A percentile compares a stretch with the other conserved stretches of the same genome.
Conservation (phyloP, 2,888 invertebrate genomes). For the Scelioninae gen. 1 region DNA sequence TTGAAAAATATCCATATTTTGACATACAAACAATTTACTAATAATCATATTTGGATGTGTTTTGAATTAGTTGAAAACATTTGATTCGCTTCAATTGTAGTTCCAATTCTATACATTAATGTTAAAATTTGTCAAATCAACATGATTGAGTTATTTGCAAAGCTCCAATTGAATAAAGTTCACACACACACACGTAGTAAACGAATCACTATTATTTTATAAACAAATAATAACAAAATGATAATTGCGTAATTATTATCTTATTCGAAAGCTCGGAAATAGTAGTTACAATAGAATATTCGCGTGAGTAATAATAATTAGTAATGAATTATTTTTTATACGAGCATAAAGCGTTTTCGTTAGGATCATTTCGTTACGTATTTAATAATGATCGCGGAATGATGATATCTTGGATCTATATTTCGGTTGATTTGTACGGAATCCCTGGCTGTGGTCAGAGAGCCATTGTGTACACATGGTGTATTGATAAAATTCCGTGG, state of each 20-base stretch:
- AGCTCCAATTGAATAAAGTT: too few species aligned
- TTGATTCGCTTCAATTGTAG: too few species aligned
- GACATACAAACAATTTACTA: slow-evolving; percentile 31
- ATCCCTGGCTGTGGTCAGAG: slow-evolving; percentile 28
- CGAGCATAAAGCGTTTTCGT: slow-evolving; percentile 9
- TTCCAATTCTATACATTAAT: neutral
- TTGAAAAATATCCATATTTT: too few species aligned
- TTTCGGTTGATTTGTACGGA: slow-evolving; percentile 45
- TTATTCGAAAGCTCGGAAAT: too few species aligned
- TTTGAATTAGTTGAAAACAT: neutral
- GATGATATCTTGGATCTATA: slow-evolving; percentile 53
- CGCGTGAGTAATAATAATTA: neutral
- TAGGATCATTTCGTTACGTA: slow-evolving; percentile 10
- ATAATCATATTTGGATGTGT: slow-evolving; percentile 8
- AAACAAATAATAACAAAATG: too few species aligned
- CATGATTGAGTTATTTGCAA: too few species aligned
- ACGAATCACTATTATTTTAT: too few species aligned
- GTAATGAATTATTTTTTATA: slow-evolving; percentile 10
- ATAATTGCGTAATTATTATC: neutral
- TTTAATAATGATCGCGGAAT: slow-evolving; percentile 42
- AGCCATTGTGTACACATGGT: slow-evolving; percentile 43
- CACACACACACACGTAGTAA: too few species aligned
- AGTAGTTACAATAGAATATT: too few species aligned
- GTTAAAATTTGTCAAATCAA: too few species aligned
- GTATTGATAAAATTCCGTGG: slow-evolving; percentile 67